Conservation (phyloP, 2,888 invertebrate species). For the Drosophila borealis region DNA sequence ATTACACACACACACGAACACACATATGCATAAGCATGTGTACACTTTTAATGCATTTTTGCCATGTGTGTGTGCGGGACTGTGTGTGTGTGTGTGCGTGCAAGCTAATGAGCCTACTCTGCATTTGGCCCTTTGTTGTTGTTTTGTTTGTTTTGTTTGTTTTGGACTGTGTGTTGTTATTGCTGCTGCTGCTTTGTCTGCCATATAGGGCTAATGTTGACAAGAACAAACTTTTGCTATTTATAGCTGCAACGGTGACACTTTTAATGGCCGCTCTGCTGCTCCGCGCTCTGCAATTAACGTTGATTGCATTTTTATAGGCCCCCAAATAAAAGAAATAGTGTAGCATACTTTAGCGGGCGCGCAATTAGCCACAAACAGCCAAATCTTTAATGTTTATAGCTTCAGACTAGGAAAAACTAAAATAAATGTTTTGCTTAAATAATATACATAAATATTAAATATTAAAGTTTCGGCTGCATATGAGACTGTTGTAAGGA, state of each 20-base stretch:
- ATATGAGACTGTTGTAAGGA: neutral
- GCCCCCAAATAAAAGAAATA: constrained; percentile 16
- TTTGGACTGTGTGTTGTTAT: constrained; percentile 6
- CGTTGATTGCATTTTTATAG: constrained; percentile 76
- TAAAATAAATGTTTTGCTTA: neutral
- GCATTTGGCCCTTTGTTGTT: constrained; percentile 25
- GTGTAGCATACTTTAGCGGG: constrained; percentile 43
- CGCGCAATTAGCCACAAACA: constrained; percentile 22
- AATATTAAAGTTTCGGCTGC: neutral
- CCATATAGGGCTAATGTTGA: constrained; percentile 47
- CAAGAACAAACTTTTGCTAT: constrained; percentile 50
- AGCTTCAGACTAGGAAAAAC: neutral
- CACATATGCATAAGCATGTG: constrained; percentile 8
- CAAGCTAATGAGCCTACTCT: constrained; percentile 70
- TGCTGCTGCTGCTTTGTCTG: constrained; percentile 39
- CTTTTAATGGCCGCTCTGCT: constrained; percentile 60
- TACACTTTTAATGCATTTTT: constrained; percentile 53
- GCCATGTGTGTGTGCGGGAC: constrained; percentile 23
- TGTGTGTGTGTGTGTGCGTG: constrained; percentile 26
- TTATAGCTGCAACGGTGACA: constrained; percentile 51
- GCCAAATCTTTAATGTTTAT: constrained; percentile 2
- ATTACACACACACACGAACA: constrained; percentile 6
- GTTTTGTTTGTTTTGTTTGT: constrained; percentile 17
- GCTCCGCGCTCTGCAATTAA: constrained; percentile 59
- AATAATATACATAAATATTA: neutral